Percentiles rank a stretch among this genome's conserved stretches.
These are phyloP conservation scores for Thoracochromis brauschi DNA, from an alignment of 2,113 vertebrate genomes.

Conservation along the genomic window DNA sequence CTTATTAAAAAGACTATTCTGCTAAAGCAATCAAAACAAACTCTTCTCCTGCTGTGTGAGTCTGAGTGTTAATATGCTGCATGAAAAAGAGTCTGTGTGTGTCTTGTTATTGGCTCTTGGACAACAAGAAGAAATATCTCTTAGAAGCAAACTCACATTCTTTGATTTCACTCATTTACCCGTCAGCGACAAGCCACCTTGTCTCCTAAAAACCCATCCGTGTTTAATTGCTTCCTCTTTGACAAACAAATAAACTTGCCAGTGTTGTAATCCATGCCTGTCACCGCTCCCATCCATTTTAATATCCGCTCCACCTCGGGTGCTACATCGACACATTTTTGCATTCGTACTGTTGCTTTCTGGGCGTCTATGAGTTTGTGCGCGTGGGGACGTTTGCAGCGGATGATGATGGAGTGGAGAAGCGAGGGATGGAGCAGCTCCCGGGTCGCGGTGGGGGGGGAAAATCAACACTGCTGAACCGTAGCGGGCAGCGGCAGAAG, in stretches of 20 bases:
- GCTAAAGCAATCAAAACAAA: not conserved
- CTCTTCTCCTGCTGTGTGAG: not conserved
- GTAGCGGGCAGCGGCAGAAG: not conserved
- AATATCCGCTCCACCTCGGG: not conserved
- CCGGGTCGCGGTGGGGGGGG: not conserved
- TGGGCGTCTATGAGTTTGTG: not conserved
- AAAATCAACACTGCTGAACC: conserved; percentile 23
- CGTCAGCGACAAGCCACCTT: not conserved
- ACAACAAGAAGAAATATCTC: not conserved
- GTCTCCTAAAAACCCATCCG: conserved; percentile 5
- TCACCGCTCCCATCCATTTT: conserved; percentile 7
- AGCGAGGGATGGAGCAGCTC: conserved; percentile 1
- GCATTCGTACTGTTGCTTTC: not conserved
- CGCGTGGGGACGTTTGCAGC: not conserved
- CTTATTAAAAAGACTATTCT: not conserved
- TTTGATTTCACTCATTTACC: conserved; percentile 7
- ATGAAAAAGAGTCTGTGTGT: not conserved
- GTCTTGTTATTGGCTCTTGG: not conserved
- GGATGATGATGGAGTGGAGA: conserved; percentile 31
- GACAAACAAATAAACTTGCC: conserved; percentile 30
- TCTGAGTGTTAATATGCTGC: not conserved
- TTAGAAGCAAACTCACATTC: not conserved
- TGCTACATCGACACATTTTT: conserved; percentile 10
- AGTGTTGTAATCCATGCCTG: conserved; percentile 3
- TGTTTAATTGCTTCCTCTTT: conserved; percentile 33